These are phyloP conservation scores for Platycnemis pennipes DNA, from an alignment of 2,888 invertebrate species.

Conservation along the genomic window DNA sequence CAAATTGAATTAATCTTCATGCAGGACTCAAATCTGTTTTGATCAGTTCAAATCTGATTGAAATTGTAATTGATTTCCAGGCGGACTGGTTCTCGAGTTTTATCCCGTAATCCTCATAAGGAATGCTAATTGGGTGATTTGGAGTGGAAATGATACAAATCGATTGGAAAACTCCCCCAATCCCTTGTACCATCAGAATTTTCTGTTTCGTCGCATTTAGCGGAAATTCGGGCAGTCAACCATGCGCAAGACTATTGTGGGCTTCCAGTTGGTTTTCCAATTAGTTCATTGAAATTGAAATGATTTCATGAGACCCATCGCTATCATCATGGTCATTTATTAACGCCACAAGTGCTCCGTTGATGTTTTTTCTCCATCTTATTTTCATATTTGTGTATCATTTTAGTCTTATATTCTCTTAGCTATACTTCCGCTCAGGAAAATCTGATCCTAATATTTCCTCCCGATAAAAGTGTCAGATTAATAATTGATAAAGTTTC, in stretches of 20 bases:
- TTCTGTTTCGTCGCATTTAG: background rate
- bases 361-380: background rate
- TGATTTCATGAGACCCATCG: background rate
- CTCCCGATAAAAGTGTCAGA: too few relatives aligned
- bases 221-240: background rate
- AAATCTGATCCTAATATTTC: too few relatives aligned
- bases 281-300: conserved; percentile 16
- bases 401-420: too few relatives aligned
- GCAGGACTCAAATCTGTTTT: background rate
- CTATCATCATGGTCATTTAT: background rate
- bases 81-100: background rate
- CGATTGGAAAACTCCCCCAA: conserved; percentile 1
- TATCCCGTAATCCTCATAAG: conserved; percentile 19
- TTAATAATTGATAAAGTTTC: too few relatives aligned
- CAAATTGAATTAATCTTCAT: conserved; percentile 42
- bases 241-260: conserved; percentile 1
- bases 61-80: conserved; percentile 30
- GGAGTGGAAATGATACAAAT: background rate
- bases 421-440: too few relatives aligned
- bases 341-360: background rate
- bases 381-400: background rate
- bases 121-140: conserved; percentile 39
- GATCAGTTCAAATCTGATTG: conserved; percentile 41
- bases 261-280: background rate
- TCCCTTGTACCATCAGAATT: background rate